Conservation (phyloP, 2,113 vertebrate genomes). For the Pyxicephalus adspersus region DNA sequence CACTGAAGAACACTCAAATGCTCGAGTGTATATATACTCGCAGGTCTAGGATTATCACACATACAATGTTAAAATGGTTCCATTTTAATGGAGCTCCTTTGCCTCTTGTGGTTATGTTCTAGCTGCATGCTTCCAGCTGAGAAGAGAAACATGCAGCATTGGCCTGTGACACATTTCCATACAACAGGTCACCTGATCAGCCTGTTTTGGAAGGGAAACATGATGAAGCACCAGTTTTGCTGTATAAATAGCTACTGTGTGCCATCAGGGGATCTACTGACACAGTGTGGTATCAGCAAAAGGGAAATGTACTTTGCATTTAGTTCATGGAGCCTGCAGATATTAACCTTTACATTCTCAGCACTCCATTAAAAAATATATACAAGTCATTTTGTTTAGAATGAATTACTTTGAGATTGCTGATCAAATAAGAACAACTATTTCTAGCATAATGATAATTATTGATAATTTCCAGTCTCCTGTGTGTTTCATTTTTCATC, state of each 20-base stretch:
- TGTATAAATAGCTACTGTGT: conserved; percentile 49
- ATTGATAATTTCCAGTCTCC: too few species aligned
- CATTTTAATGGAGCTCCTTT: not conserved
- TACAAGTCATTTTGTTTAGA: too few species aligned
- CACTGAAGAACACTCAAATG: too few species aligned
- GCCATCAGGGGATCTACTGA: conserved; percentile 53
- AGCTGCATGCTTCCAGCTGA: conserved; percentile 16
- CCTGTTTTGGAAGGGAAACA: conserved; percentile 54
- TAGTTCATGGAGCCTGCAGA: conserved; percentile 20
- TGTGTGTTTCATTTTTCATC: too few species aligned
- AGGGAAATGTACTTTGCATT: conserved; percentile 49
- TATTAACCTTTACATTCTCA: conserved; percentile 32
- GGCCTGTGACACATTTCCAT: conserved; percentile 46
- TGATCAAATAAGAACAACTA: too few species aligned
- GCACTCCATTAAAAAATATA: not conserved
- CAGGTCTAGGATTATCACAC: not conserved
- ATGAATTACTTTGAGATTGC: too few species aligned
- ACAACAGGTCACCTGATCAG: conserved; percentile 47
- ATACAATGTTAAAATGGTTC: conserved; percentile 7
- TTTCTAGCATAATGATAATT: too few species aligned
- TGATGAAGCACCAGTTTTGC: conserved; percentile 53
- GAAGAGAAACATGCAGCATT: conserved; percentile 24
- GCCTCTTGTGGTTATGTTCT: not conserved
- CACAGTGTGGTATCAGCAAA: conserved; percentile 55
- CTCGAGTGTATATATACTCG: too few species aligned